A percentile compares a stretch with the other conserved stretches of the same genome.
Evolutionary conservation across 2,888 invertebrate genomes (phyloP).

Genomic region (Brassicogethes aeneus): DNA sequence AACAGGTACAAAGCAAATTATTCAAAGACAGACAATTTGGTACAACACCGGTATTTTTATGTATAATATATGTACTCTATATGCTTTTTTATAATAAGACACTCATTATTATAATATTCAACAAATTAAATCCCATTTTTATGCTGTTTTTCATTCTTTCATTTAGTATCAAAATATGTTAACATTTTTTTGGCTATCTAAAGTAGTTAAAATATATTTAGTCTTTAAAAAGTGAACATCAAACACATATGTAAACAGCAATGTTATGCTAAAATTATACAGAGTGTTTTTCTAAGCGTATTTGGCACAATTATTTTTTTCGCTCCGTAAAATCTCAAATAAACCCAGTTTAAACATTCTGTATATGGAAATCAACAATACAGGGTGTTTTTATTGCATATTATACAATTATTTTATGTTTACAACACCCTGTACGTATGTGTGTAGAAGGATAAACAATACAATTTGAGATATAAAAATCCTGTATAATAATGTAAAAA

Average conservation of each 20-base stretch:
- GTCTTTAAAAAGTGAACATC: conserved; percentile 34
- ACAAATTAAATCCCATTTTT: conserved; percentile 15
- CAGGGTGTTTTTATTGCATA: too few relatives aligned
- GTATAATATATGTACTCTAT: conserved; percentile 12
- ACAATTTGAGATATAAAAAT: too few relatives aligned
- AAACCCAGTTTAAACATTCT: too few relatives aligned
- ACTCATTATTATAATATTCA: conserved; percentile 24
- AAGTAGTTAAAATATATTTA: conserved; percentile 38
- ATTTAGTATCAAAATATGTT: conserved; percentile 41
- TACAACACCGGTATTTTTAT: conserved; percentile 18
- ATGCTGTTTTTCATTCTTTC: conserved; percentile 21
- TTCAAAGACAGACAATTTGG: conserved; percentile 21
- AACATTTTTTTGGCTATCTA: conserved; percentile 36
- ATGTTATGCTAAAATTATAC: too few relatives aligned
- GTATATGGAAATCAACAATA: too few relatives aligned
- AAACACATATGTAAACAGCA: conserved; percentile 32
- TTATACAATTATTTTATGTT: too few relatives aligned
- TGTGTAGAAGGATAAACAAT: too few relatives aligned
- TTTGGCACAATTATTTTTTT: too few relatives aligned
- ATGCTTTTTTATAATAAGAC: conserved; percentile 27
- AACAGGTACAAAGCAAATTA: conserved; percentile 13
- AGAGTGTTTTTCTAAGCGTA: too few relatives aligned
- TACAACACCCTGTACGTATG: too few relatives aligned
- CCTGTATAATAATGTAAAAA: too few relatives aligned
- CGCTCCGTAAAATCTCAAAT: too few relatives aligned